Conservation (phyloP, 2,888 invertebrate genomes). For the Ommatoiulus sabulosus region DNA sequence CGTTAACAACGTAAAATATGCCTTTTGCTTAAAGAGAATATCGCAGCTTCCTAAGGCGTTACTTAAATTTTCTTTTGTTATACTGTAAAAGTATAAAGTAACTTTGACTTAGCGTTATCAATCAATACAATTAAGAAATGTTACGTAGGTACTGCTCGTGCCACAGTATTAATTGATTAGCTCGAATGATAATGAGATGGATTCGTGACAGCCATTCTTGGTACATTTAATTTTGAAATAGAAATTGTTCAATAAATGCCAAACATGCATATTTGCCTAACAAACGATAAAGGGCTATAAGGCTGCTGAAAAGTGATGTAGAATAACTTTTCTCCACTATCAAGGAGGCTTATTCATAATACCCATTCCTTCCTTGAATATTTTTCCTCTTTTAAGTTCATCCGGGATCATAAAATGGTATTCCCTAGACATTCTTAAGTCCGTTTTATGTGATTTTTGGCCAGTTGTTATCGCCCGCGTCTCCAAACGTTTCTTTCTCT, state of each 20-base stretch:
- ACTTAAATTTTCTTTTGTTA: no score
- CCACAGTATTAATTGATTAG: no score
- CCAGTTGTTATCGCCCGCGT: not conserved
- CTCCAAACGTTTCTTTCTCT: not conserved
- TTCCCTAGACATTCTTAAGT: not conserved
- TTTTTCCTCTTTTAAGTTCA: not conserved
- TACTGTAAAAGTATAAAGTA: no score
- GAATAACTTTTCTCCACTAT: not conserved
- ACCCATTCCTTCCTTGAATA: slow-evolving; percentile 9
- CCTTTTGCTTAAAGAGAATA: not conserved
- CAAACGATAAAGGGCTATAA: not conserved
- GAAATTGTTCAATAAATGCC: not conserved
- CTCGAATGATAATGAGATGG: no score
- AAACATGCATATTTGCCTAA: not conserved
- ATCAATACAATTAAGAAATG: no score
- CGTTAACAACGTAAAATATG: no score
- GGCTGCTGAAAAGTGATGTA: not conserved
- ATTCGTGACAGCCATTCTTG: no score
- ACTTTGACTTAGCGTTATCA: no score
- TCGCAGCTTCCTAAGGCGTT: no score
- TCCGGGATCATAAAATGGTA: not conserved
- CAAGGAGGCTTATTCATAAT: not conserved
- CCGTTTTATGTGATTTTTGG: slow-evolving; percentile 3
- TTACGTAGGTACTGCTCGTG: no score
- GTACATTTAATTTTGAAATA: not conserved